Percentiles rank a stretch among this genome's conserved stretches.
Conservation (phyloP, 2,797 vertebrate genomes). For the Molothrus ater region DNA sequence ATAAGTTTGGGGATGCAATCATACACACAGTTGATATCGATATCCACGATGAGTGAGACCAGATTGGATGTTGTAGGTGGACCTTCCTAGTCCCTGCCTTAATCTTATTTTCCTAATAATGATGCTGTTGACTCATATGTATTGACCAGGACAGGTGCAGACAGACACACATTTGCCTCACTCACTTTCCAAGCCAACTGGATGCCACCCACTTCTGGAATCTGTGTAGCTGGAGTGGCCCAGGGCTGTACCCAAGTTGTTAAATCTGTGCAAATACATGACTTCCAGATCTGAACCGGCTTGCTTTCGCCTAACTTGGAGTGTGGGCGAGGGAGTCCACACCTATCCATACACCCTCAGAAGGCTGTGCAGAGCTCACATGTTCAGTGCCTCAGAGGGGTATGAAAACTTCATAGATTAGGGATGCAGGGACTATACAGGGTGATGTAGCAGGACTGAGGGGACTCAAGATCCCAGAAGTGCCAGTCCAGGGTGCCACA, state of each 20-base stretch:
- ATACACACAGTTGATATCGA: not conserved
- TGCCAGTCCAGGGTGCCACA: not conserved
- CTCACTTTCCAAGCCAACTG: constrained; percentile 20
- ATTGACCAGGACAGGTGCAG: constrained; percentile 64
- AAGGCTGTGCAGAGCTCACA: not conserved
- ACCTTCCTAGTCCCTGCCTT: constrained; percentile 25
- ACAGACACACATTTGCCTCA: constrained; percentile 52
- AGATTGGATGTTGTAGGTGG: constrained; percentile 18
- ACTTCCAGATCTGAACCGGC: constrained; percentile 40
- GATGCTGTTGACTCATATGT: constrained; percentile 26
- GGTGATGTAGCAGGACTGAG: not conserved
- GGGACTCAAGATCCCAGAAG: not conserved
- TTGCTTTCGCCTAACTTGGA: constrained; percentile 20
- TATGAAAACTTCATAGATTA: not conserved
- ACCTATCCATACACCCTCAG: not conserved
- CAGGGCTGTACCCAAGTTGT: constrained; percentile 8
- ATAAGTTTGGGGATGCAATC: not conserved
- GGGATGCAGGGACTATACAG: not conserved
- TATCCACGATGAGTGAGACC: not conserved
- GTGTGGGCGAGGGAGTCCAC: constrained; percentile 28
- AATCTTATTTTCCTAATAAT: constrained; percentile 30
- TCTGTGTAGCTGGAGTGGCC: constrained; percentile 19
- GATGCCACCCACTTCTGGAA: constrained; percentile 55
- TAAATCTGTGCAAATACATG: constrained; percentile 42
- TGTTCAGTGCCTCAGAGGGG: not conserved